These are phyloP conservation scores for Saccopteryx leptura DNA, from an alignment of 2,113 vertebrate species.

Conservation along the genomic window DNA sequence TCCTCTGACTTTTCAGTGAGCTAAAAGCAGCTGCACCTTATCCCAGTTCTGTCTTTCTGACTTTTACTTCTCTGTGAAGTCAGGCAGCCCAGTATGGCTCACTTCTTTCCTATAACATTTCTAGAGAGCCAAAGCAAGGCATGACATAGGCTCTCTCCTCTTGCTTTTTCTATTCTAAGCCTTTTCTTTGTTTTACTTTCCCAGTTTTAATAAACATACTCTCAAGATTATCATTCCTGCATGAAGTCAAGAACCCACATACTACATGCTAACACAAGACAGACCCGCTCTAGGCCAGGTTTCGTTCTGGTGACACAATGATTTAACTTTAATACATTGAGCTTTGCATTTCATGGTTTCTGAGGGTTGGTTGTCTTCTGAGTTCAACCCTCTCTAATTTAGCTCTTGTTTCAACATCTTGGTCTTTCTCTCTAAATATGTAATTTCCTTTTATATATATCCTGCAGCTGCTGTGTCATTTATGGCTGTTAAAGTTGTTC, in stretches of 20 bases:
- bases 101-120: background rate
- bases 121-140: background rate
- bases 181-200: too few species aligned
- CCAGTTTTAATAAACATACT: too few species aligned
- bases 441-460: conserved; percentile 60
- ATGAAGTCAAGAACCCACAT: too few species aligned
- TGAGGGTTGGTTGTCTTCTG: background rate
- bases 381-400: conserved; percentile 36
- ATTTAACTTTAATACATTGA: background rate
- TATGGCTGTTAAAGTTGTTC: conserved; percentile 34
- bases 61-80: too few species aligned
- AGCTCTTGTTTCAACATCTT: conserved; percentile 46
- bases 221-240: too few species aligned
- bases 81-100: too few species aligned
- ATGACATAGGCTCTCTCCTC: background rate
- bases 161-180: too few species aligned
- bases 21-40: background rate
- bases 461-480: conserved; percentile 36
- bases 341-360: conserved; percentile 26
- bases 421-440: conserved; percentile 51
- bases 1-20: background rate
- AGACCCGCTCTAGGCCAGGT: background rate
- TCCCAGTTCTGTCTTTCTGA: background rate
- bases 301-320: background rate
- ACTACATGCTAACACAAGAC: background rate